Base-by-base conservation (phyloP, 2,797 vertebrate genomes). In the Dendrocincla tyrannina region DNA sequence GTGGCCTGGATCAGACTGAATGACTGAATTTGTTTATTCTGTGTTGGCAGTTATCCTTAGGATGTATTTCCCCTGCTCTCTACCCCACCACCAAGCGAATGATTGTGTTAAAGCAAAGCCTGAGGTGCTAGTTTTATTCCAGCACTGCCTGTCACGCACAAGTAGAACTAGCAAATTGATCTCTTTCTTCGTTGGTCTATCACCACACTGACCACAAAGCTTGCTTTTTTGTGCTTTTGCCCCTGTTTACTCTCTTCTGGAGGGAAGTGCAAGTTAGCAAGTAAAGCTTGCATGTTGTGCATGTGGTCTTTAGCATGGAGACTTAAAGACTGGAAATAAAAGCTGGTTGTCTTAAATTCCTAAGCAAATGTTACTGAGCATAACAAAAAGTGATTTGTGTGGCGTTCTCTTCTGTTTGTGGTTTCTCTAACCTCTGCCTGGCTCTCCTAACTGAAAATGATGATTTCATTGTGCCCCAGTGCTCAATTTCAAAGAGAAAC, bases 341-440 rank as follows among this genome's bases (percentile, higher is more conserved):
- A 93, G 41, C 85, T 68, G 37, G 6, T 85, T 83, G 35, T 83
- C 68, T 67, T 83, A 83, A 70, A 62, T 39, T 49, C 64, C 23
- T 69, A 56, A 70, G 52, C 37, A 88, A 83, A 80, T 37, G 52
- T 88, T 70, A 81, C 44, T 60, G 56, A 86, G 39, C 30, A 19
- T 0, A 3, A 84, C 58, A 86, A 70, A 91, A 81, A 33, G 49
- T 84, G 4, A 78, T 84, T 91, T 90, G 58, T 72, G 14, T 50
- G 73, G 15, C 28, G 77, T 14, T 67, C 28, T 94, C 17, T 59
- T 78, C 47, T 67, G 44, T 56, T 83, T 94, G 58, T 88, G 76
- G 58, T 94, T 33, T 84, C 66, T 70, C 69, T 94, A 68, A 72
- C 86, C 47, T 93, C 59, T 91, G 53, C 30, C 63, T 92, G 47